Evolutionary conservation across 2,888 invertebrate genomes (phyloP).

Genomic region (Apodemia zela): DNA sequence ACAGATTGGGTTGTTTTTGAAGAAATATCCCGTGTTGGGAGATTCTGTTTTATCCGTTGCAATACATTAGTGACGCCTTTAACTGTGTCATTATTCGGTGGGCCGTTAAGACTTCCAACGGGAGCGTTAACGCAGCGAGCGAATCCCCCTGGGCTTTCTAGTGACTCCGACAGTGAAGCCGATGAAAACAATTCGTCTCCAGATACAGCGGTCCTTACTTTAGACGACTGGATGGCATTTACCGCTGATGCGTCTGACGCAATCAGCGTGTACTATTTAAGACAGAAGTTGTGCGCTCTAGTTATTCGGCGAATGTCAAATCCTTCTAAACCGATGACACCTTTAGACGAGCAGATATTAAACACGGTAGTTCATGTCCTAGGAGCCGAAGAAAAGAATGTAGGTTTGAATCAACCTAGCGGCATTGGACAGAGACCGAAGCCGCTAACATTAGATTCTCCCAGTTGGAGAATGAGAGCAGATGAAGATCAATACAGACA

Average conservation of each 20-base stretch:
- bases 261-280: conserved; percentile 82
- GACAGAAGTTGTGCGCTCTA: conserved; percentile 87
- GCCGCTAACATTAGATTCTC: conserved; percentile 82
- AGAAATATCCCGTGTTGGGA: conserved; percentile 87
- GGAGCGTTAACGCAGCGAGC: conserved; percentile 66
- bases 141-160: conserved; percentile 67
- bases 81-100: conserved; percentile 89
- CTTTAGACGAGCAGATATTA: conserved; percentile 84
- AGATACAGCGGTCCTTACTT: conserved; percentile 71
- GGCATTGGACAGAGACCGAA: conserved; percentile 89
- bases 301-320: conserved; percentile 82
- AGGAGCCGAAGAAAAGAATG: conserved; percentile 85
- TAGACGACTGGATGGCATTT: conserved; percentile 89
- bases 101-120: conserved; percentile 82
- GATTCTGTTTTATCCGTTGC: conserved; percentile 86
- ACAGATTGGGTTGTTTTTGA: conserved; percentile 94
- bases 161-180: conserved; percentile 70
- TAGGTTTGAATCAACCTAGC: conserved; percentile 84
- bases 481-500: conserved; percentile 50
- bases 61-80: conserved; percentile 91
- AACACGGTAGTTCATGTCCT: conserved; percentile 84
- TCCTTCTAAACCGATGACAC: conserved; percentile 78
- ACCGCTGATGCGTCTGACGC: conserved; percentile 84
- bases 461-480: conserved; percentile 58
- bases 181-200: conserved; percentile 59